A percentile compares a stretch with the other conserved stretches of the same genome.
Evolutionary conservation across 2,888 invertebrate genomes (phyloP).

Genomic region (Agriotes lineatus): DNA sequence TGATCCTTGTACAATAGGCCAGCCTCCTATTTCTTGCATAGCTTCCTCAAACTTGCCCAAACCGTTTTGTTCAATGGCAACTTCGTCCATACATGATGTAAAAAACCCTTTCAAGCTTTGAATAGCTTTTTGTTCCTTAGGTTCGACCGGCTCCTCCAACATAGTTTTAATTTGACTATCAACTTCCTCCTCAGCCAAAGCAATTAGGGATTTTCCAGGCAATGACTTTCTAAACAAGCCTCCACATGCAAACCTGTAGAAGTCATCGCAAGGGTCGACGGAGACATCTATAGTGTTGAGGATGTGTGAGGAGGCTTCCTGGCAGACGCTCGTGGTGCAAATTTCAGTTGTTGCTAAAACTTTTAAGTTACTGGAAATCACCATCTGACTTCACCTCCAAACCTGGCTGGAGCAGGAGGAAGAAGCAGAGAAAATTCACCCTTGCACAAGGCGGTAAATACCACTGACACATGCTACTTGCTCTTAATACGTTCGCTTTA

Average conservation of each 20-base stretch:
- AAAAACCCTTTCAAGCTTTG: conserved; percentile 65
- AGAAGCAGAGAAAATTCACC: too few species aligned
- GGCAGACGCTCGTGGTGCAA: conserved; percentile 75
- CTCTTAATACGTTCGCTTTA: too few species aligned
- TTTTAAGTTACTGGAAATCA: too few species aligned
- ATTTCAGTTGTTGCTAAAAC: conserved; percentile 6
- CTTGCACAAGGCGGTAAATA: too few species aligned
- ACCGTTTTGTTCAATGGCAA: conserved; percentile 77
- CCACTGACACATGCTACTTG: too few species aligned
- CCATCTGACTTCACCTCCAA: too few species aligned
- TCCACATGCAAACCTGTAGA: conserved; percentile 68
- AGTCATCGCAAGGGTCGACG: conserved; percentile 81
- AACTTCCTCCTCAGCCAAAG: conserved; percentile 64
- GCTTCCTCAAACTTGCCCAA: conserved; percentile 68
- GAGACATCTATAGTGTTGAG: conserved; percentile 75
- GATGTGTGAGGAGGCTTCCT: conserved; percentile 79
- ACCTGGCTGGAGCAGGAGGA: too few species aligned
- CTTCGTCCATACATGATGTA: conserved; percentile 61
- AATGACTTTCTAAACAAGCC: conserved; percentile 75
- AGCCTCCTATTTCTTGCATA: conserved; percentile 79
- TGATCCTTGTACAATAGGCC: conserved; percentile 85
- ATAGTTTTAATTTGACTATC: conserved; percentile 64
- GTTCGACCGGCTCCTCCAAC: conserved; percentile 60
- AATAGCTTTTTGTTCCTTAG: conserved; percentile 62
- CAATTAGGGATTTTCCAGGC: conserved; percentile 73